A percentile compares a stretch with the other conserved stretches of the same genome.
These are phyloP conservation scores for Eucera pruinosa DNA, from an alignment of 2,888 invertebrate genomes.

Conservation along the genomic window DNA sequence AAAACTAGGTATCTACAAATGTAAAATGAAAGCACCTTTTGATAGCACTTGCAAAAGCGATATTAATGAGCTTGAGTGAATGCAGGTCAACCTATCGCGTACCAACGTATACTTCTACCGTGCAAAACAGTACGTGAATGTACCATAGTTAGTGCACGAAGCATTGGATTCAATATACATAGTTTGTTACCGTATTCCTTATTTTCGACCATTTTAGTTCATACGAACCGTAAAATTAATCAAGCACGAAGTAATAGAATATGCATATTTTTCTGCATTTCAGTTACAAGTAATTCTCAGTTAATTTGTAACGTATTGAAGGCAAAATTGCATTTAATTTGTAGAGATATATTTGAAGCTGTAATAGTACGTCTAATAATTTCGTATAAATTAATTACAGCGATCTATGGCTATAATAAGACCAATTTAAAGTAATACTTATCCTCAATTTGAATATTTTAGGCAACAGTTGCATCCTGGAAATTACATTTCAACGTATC, in stretches of 20 bases:
- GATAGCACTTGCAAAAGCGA: conserved; percentile 25
- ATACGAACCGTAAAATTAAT: background rate
- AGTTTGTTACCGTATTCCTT: background rate
- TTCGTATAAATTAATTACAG: too few relatives aligned
- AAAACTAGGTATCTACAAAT: conserved; percentile 7
- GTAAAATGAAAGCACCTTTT: conserved; percentile 27
- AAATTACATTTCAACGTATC: too few relatives aligned
- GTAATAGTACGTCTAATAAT: too few relatives aligned
- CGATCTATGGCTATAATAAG: too few relatives aligned
- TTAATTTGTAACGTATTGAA: too few relatives aligned
- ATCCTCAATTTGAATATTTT: too few relatives aligned
- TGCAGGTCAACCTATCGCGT: conserved; percentile 16
- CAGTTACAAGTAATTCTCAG: background rate
- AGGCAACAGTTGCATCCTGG: too few relatives aligned
- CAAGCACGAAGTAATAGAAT: background rate
- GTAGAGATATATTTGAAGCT: too few relatives aligned
- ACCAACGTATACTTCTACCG: background rate
- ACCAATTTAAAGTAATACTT: too few relatives aligned
- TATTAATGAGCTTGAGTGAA: conserved; percentile 35
- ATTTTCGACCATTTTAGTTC: too few relatives aligned
- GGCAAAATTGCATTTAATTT: too few relatives aligned
- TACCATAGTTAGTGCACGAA: background rate
- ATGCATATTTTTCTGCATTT: background rate
- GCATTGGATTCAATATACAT: background rate
- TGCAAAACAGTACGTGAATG: conserved; percentile 2